These are phyloP conservation scores for Ambastaia sidthimunki DNA, from an alignment of 2,797 vertebrate genomes.

Conservation along the genomic window DNA sequence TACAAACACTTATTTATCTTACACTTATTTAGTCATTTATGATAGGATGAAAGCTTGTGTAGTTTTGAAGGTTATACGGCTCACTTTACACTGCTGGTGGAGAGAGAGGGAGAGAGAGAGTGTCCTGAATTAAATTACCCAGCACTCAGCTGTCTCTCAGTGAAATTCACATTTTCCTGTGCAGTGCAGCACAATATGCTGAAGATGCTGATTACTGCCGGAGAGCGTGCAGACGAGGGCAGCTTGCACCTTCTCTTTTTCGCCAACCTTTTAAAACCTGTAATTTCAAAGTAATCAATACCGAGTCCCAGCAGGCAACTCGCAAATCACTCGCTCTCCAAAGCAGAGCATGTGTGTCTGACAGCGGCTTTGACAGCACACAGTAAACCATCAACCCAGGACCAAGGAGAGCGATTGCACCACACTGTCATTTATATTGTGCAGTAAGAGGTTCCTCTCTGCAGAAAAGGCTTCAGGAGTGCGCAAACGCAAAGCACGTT, in stretches of 20 bases:
- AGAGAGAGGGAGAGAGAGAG: conserved; percentile 68
- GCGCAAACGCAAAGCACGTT: not conserved
- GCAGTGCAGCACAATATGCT: conserved; percentile 79
- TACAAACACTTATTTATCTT: conserved; percentile 74
- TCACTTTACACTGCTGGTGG: conserved; percentile 75
- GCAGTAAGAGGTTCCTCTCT: conserved; percentile 35
- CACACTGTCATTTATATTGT: conserved; percentile 74
- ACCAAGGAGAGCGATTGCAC: conserved; percentile 78
- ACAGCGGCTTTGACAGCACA: conserved; percentile 71
- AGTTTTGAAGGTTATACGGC: conserved; percentile 76
- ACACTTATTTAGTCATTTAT: conserved; percentile 53
- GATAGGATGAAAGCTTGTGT: conserved; percentile 59
- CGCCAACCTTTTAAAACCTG: conserved; percentile 78
- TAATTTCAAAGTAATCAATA: conserved; percentile 79
- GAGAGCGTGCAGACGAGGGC: conserved; percentile 55
- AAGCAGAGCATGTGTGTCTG: conserved; percentile 66
- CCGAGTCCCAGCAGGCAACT: conserved; percentile 74
- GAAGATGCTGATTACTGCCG: conserved; percentile 78
- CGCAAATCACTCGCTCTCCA: conserved; percentile 68
- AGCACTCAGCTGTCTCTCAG: conserved; percentile 77
- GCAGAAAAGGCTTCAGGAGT: not conserved
- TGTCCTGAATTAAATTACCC: conserved; percentile 78
- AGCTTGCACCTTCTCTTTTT: conserved; percentile 66
- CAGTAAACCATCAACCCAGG: conserved; percentile 63
- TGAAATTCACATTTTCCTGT: conserved; percentile 82